Percentiles rank a stretch among this genome's conserved stretches.
Conservation (phyloP, 2,888 invertebrate genomes). For the Oxyscelio sp. region DNA sequence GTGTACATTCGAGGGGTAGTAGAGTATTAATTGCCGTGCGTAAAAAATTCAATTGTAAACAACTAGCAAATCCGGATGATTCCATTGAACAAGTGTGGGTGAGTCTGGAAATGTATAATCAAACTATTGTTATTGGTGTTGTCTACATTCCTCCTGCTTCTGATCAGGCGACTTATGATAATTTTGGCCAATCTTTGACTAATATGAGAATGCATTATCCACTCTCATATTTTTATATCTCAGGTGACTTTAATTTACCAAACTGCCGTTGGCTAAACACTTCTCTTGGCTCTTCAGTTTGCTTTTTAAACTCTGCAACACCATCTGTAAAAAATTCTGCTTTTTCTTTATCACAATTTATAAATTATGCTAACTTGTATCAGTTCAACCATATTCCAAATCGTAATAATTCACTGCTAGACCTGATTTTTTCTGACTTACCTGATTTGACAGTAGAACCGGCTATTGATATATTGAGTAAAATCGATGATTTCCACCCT, state of each 20-base stretch:
- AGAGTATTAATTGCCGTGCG: conserved; percentile 17
- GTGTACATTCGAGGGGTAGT: not conserved
- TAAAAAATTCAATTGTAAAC: not conserved
- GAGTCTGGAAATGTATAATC: not conserved
- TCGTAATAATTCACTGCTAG: not conserved
- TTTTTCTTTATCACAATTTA: not conserved
- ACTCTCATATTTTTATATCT: not conserved
- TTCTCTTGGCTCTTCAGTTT: not conserved
- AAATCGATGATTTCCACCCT: not conserved
- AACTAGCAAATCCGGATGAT: not conserved
- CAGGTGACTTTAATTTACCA: conserved; percentile 28
- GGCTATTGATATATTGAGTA: conserved; percentile 4
- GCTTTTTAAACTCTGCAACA: not conserved
- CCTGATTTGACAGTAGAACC: not conserved
- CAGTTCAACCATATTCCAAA: conserved; percentile 16
- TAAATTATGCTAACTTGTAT: conserved; percentile 3
- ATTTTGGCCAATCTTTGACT: not conserved
- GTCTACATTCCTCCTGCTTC: conserved; percentile 3
- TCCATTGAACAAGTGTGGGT: conserved; percentile 18
- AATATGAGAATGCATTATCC: not conserved
- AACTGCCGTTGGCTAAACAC: conserved; percentile 1
- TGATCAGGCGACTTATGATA: not conserved
- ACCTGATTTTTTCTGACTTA: conserved; percentile 18
- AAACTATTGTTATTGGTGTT: not conserved
- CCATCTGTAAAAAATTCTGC: conserved; percentile 5